A percentile compares a stretch with the other conserved stretches of the same genome.
Conservation (phyloP, 2,888 invertebrate species). For the Caenorhabditis becei region DNA sequence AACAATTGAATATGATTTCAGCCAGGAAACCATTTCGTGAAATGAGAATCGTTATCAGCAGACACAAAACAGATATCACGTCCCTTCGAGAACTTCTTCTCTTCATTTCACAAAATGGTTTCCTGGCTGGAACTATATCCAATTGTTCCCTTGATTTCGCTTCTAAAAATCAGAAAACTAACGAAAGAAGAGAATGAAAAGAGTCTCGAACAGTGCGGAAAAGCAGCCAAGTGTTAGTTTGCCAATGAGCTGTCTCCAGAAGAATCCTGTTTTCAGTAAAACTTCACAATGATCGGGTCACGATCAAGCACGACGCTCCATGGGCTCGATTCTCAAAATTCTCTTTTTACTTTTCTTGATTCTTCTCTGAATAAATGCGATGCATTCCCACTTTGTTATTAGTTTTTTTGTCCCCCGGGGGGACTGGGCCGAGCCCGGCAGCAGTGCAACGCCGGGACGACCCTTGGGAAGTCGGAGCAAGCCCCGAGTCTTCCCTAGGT, state of each 20-base stretch:
- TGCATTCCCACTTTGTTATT: too few species aligned
- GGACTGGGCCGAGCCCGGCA: constrained; percentile 61
- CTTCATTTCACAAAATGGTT: too few species aligned
- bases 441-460: constrained; percentile 61
- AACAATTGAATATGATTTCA: too few species aligned
- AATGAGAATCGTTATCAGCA: too few species aligned
- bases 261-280: constrained; percentile 12
- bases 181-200: constrained; percentile 20
- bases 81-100: too few species aligned
- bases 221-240: neutral
- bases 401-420: constrained; percentile 26
- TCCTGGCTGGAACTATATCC: too few species aligned
- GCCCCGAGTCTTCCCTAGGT: constrained; percentile 54
- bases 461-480: constrained; percentile 62
- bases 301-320: neutral
- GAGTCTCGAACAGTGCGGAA: constrained; percentile 27
- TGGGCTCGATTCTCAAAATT: too few species aligned
- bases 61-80: too few species aligned
- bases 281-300: constrained; percentile 5
- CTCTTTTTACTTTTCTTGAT: too few species aligned
- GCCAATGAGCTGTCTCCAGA: neutral
- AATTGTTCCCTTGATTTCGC: too few species aligned
- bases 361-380: too few species aligned
- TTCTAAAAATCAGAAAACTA: constrained; percentile 20
- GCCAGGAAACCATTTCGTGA: too few species aligned